Evolutionary conservation across 1,140 invertebrate species (phyloP), one percentile per base, ranked within the genome.

Genomic region (Helicoverpa zea): DNA sequence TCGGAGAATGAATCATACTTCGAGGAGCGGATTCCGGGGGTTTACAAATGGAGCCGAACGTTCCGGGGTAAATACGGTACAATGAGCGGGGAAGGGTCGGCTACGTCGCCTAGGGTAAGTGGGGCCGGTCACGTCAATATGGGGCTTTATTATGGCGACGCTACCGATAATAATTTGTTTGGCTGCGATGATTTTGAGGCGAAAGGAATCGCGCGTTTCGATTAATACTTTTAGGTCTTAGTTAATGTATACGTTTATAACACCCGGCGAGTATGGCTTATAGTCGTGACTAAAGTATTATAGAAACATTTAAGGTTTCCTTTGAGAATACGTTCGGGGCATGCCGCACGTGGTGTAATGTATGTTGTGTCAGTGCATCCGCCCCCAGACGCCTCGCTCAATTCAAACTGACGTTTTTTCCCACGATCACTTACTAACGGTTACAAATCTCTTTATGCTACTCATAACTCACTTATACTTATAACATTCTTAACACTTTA

Each of bases 1-100:
- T 84, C 85, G 84, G 88, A 87, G 90, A 90, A 94, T 94, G 92
- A 95, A 94, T 94, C 94, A 95, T 94, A 90, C 86, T 92, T 92
- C 88, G 92, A 94, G 91, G 88, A 94, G 92, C 89, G 90, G 92
- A 94, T 93, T 95, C 92, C 91, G 91, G 90, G 92, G 94, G 92
- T 91, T 81, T 91, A 91, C 87, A 90, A 91, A 93, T 91, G 91
- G 89, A 94, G 90, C 91, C 89, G 91, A 93, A 83, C 89, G 87
- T 89, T 93, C 90, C 91, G 89, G 92, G 92, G 92, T 93, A 92
- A 91, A 92, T 91, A 88, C 88, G 89, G 88, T 89, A 92, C 92
- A 94, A 93, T 92, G 87, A 91, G 86, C 86, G 86, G 89, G 84
- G 90, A 92, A 93, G 92, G 92, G 92, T 92, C 89, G 90, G 83